Conservation (phyloP, 2,797 vertebrate genomes). For the Platalea minor region DNA sequence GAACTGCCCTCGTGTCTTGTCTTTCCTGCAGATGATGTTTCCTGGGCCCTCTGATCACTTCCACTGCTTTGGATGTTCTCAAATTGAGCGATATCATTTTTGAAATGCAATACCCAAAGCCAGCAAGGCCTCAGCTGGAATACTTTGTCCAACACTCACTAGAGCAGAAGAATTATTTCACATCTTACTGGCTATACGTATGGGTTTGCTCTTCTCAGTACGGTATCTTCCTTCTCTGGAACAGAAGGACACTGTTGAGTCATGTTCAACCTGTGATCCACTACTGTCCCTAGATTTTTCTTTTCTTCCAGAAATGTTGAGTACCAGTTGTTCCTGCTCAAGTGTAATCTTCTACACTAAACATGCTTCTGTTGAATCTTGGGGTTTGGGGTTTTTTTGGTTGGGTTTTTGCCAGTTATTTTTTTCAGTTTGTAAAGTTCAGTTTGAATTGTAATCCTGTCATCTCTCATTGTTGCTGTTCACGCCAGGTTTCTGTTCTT, state of each 20-base stretch:
- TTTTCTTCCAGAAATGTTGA: not conserved
- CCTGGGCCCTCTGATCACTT: not conserved
- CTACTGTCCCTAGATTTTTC: not conserved
- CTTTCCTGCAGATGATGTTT: not conserved
- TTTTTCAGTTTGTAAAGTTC: not conserved
- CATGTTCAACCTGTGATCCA: not conserved
- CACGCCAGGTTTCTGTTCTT: not conserved
- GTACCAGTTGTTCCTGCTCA: not conserved
- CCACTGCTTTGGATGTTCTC: not conserved
- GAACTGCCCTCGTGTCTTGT: not conserved
- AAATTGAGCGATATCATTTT: not conserved
- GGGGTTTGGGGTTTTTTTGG: not conserved
- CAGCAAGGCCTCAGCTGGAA: conserved; percentile 15
- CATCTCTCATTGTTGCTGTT: not conserved
- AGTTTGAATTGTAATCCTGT: not conserved
- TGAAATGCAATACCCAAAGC: not conserved
- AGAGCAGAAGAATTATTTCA: conserved; percentile 37
- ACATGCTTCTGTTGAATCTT: not conserved
- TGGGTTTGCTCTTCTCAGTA: not conserved
- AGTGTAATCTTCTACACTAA: not conserved
- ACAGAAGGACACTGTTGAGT: not conserved
- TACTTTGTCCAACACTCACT: not conserved
- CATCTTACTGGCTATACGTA: not conserved
- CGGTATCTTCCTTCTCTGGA: not conserved
- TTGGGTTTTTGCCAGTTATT: not conserved